phyloP scores from a whole-genome alignment of 2,797 vertebrate genomes.

The Nothura maculosa region DNA sequence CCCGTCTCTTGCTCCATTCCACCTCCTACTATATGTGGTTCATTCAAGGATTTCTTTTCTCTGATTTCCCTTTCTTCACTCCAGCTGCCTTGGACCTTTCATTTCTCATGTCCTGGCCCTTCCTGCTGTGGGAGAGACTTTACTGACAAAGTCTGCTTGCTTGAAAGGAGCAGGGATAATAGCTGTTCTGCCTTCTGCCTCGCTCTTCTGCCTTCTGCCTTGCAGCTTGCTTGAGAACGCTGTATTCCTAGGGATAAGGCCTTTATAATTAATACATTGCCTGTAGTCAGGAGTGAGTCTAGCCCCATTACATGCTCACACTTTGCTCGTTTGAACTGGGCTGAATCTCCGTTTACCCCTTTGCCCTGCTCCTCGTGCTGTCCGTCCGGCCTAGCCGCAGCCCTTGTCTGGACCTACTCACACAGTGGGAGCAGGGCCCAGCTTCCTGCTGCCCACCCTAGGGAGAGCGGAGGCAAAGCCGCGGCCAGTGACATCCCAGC shows the following conservation, averaged over 20 bases:
- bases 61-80: not conserved
- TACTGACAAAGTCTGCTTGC: not conserved
- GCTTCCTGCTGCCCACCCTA: not conserved
- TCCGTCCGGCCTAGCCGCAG: not conserved
- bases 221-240: not conserved
- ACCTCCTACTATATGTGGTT: rapidly evolving
- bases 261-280: not conserved
- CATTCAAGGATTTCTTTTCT: not conserved
- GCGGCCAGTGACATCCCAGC: slow-evolving; percentile 12
- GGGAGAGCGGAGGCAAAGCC: not conserved
- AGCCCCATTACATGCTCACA: not conserved
- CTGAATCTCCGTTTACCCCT: not conserved
- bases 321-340: not conserved
- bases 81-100: not conserved
- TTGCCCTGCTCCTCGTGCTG: not conserved
- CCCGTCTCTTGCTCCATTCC: not conserved
- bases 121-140: not conserved
- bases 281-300: not conserved
- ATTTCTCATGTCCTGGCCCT: not conserved
- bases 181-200: not conserved
- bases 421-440: not conserved
- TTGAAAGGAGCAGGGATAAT: not conserved
- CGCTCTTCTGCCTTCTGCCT: not conserved
- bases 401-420: not conserved
- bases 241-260: not conserved